phyloP scores from a whole-genome alignment of 2,888 invertebrate genomes.

The Homarus gammarus region DNA sequence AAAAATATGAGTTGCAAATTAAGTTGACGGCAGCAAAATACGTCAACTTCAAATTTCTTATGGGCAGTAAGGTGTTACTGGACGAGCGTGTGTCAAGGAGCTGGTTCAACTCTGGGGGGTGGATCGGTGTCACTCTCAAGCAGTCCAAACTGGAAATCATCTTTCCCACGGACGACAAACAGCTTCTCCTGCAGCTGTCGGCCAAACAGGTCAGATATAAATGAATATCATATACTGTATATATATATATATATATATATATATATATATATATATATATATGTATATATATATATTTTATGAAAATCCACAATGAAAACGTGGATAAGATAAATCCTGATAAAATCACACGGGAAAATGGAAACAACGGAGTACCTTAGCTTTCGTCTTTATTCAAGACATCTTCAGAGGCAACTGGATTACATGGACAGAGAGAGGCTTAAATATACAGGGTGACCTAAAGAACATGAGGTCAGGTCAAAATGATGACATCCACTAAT shows the following conservation, averaged over 20 bases:
- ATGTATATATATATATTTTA: conserved; percentile 32
- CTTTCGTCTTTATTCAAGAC: too few species aligned
- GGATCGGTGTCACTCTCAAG: background rate
- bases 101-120: background rate
- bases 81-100: background rate
- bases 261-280: conserved; percentile 13
- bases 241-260: conserved; percentile 12
- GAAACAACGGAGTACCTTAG: too few species aligned
- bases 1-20: background rate
- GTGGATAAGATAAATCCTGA: too few species aligned
- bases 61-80: too few species aligned
- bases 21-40: background rate
- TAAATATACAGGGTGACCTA: too few species aligned
- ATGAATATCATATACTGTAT: background rate
- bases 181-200: background rate
- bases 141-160: background rate
- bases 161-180: background rate
- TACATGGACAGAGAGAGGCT: too few species aligned
- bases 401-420: too few species aligned
- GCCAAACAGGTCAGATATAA: background rate
- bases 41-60: background rate
- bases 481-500: too few species aligned
- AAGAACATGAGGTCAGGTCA: too few species aligned
- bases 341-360: too few species aligned
- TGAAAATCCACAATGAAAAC: too few species aligned